A percentile compares a stretch with the other conserved stretches of the same genome.
These are phyloP conservation scores for Nephrotoma flavescens DNA, from an alignment of 2,888 invertebrate genomes.

Conservation along the genomic window DNA sequence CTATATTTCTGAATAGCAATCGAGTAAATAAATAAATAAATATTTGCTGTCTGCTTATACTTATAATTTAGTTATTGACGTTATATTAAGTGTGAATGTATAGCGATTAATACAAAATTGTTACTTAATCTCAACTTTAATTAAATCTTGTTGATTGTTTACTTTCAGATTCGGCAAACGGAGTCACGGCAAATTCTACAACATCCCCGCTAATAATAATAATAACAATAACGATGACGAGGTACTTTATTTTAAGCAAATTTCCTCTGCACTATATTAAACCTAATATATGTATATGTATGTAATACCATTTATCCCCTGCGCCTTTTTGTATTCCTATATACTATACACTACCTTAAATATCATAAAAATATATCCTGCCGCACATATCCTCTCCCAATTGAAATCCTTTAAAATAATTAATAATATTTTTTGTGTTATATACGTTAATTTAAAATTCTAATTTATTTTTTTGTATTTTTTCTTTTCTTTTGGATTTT, in stretches of 20 bases:
- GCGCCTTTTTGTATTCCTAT: background rate
- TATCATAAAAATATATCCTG: background rate
- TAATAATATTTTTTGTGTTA: background rate
- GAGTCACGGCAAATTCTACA: background rate
- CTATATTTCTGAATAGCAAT: background rate
- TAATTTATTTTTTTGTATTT: background rate
- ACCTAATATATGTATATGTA: background rate
- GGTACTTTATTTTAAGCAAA: slow-evolving; percentile 3
- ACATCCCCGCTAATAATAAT: background rate
- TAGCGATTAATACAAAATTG: background rate
- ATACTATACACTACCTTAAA: background rate
- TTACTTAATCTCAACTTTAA: background rate
- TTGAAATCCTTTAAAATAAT: background rate
- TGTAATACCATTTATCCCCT: background rate
- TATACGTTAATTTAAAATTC: background rate
- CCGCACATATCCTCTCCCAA: background rate
- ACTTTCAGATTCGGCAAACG: slow-evolving; percentile 27
- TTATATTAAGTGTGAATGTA: too few relatives aligned
- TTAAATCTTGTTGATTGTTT: background rate
- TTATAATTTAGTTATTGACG: background rate
- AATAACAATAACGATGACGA: slow-evolving; percentile 1
- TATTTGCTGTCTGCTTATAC: background rate
- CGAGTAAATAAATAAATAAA: background rate
- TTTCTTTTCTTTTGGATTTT: background rate
- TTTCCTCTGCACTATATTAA: background rate